Percentiles rank a stretch among this genome's conserved stretches.
phyloP scores from a whole-genome alignment of 2,113 vertebrate species.

The Phycodurus eques region DNA sequence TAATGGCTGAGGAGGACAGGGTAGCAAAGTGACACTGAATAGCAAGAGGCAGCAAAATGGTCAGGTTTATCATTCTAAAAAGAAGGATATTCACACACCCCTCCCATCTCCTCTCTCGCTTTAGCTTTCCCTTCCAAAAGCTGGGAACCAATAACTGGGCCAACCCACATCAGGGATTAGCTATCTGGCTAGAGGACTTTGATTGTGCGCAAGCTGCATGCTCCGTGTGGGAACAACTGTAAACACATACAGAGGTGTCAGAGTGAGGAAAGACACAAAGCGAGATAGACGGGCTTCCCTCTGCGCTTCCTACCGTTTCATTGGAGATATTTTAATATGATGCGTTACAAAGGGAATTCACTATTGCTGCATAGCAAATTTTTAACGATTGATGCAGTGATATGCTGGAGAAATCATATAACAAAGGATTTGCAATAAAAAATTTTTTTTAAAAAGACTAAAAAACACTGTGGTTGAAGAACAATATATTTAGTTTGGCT shows the following conservation, averaged over 20 bases:
- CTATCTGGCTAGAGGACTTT: conserved; percentile 59
- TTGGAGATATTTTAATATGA: conserved; percentile 13
- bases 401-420: not conserved
- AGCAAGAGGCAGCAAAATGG: conserved; percentile 44
- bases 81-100: conserved; percentile 40
- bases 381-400: conserved; percentile 17
- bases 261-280: conserved; percentile 22
- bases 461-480: not conserved
- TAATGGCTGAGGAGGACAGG: conserved; percentile 28
- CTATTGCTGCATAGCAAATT: conserved; percentile 6
- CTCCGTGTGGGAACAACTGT: conserved; percentile 58
- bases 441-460: not conserved
- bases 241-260: conserved; percentile 51
- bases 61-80: conserved; percentile 54
- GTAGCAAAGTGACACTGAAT: conserved; percentile 6
- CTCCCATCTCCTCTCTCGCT: conserved; percentile 22
- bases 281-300: conserved; percentile 9
- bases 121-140: conserved; percentile 43
- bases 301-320: conserved; percentile 24
- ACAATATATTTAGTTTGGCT: not conserved
- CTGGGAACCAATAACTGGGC: conserved; percentile 65
- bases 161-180: conserved; percentile 72
- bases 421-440: not conserved
- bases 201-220: conserved; percentile 45
- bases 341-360: conserved; percentile 24